Evolutionary conservation across 1,140 invertebrate genomes (phyloP), one percentile per base, ranked within the genome.

Genomic region (Drosophila micromelanica): DNA sequence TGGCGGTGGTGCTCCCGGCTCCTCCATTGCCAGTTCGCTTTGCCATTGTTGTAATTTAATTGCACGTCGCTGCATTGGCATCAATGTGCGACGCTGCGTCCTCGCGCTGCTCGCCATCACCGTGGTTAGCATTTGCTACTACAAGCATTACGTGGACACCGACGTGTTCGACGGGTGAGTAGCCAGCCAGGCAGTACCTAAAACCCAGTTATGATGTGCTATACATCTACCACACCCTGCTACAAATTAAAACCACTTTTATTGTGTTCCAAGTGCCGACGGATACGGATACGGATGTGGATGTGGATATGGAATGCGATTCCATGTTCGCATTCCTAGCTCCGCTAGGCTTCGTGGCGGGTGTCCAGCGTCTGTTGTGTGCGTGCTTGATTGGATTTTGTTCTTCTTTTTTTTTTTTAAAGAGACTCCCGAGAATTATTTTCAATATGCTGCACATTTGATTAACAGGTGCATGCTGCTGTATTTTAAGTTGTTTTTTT

Each of bases 41-140:
- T 82, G 85, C 71, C 86, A 86, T 84, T 91, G 87, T 86, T 91
- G 91, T 73, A 91, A 91, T 80, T 90, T 91, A 89, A 91, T 92
- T 89, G 86, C 91, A 51, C 89, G 91, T 49, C 91, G 82, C 68
- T 92, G 95, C 59, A 94, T 94, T 85, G 94, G 93, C 89, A 93
- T 95, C 75, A 96, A 96, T 77, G 94, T 96, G 71, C 95, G 95
- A 90, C 94, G 95, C 73, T 96, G 95, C 91, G 95, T 96, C 75
- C 93, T 93, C 55, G 94, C 94, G 46, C 92, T 96, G 65, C 93
- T 96, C 71, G 92, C 95, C 78, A 93, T 96, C 71, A 95, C 95
- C 76, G 90, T 95, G 84, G 93, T 95, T 84, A 95, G 95, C 73
- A 96, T 96, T 91, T 94, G 96, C 90, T 96, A 95, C 92, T 96